phyloP scores from a whole-genome alignment of 2,113 vertebrate genomes.

The Muscicapa adusta region DNA sequence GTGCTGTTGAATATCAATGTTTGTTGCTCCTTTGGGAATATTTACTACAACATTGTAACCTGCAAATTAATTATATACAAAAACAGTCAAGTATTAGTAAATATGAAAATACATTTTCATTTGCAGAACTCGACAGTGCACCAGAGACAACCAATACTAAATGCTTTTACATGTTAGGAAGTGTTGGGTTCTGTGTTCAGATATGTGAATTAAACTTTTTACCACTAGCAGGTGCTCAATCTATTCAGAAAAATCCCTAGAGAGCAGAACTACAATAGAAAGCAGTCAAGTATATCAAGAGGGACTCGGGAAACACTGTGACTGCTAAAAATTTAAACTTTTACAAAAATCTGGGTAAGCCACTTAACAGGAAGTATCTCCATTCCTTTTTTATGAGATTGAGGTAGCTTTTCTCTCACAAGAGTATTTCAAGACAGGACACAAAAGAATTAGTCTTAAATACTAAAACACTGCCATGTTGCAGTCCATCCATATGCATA shows the following conservation, averaged over 20 bases:
- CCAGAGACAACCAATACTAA: neutral
- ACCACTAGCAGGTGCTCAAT: neutral
- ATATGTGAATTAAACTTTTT: neutral
- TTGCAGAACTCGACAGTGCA: neutral
- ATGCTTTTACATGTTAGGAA: neutral
- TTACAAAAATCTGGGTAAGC: neutral
- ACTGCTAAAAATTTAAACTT: neutral
- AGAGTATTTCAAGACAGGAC: neutral
- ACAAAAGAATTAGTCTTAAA: neutral
- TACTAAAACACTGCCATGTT: neutral
- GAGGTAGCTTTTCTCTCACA: neutral
- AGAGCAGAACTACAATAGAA: neutral
- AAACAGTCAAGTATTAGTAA: neutral
- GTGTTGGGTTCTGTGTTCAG: neutral
- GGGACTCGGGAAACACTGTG: neutral
- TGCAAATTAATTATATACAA: conserved; percentile 47
- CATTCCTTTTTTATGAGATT: neutral
- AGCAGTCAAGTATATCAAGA: neutral
- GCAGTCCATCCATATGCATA: neutral
- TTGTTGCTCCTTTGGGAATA: conserved; percentile 93
- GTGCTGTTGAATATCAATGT: conserved; percentile 90
- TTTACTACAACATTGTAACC: conserved; percentile 91
- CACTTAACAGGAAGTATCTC: neutral
- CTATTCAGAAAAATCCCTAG: neutral
- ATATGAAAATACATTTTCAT: neutral